phyloP scores from a whole-genome alignment of 2,888 invertebrate species.

The Leptopilina drosophilae region DNA sequence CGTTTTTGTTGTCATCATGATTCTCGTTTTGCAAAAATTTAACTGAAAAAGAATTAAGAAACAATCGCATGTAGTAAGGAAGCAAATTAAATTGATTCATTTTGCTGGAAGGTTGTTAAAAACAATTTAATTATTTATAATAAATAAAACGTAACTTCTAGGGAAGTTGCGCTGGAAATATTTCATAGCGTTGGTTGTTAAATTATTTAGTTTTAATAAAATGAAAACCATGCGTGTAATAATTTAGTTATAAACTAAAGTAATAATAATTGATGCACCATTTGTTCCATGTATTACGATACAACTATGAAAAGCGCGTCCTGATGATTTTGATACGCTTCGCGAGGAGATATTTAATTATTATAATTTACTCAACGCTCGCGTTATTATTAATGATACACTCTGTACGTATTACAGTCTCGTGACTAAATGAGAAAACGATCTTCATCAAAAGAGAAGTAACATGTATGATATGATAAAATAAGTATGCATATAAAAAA shows the following conservation, averaged over 20 bases:
- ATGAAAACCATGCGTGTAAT: no score
- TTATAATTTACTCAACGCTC: conserved; percentile 62
- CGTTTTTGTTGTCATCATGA: background rate
- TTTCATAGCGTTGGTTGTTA: no score
- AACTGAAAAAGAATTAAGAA: no score
- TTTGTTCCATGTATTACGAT: conserved; percentile 38
- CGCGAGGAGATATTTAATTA: conserved; percentile 64
- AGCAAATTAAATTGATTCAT: background rate
- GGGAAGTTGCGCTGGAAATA: background rate
- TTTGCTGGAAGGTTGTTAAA: no score
- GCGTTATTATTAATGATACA: conserved; percentile 58
- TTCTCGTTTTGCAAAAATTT: background rate
- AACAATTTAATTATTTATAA: no score
- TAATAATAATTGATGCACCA: no score
- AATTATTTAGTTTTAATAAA: no score
- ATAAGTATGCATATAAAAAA: conserved; percentile 25
- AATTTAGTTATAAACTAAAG: no score
- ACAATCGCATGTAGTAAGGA: background rate
- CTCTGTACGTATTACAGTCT: conserved; percentile 59
- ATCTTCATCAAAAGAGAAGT: conserved; percentile 28
- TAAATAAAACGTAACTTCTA: no score
- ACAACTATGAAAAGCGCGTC: background rate
- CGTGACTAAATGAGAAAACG: conserved; percentile 39
- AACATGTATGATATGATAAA: background rate
- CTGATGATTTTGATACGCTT: conserved; percentile 41